phyloP scores from a whole-genome alignment of 92 coral and sea anemone species.

The Desmophyllum pertusum region DNA sequence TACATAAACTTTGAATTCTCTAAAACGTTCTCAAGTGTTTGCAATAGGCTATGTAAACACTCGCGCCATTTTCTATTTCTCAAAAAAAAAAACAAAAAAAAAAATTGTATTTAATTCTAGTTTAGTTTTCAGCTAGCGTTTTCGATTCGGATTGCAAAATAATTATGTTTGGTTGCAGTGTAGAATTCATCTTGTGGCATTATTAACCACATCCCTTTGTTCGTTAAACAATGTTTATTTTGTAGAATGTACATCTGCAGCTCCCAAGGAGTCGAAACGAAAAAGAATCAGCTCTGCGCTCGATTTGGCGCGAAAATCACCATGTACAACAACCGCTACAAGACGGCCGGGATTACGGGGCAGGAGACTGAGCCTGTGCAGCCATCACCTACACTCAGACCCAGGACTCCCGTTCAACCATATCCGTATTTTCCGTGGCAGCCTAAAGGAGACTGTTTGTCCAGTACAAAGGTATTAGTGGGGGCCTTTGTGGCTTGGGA shows the following conservation, averaged over 20 bases:
- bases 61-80: no score
- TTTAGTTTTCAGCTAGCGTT: no score
- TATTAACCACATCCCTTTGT: no score
- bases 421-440: constrained; percentile 74
- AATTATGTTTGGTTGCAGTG: no score
- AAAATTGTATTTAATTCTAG: no score
- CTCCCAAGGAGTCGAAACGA: constrained; percentile 49
- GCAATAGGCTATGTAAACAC: no score
- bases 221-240: background rate
- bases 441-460: constrained; percentile 65
- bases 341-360: constrained; percentile 47
- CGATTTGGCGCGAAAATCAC: constrained; percentile 83
- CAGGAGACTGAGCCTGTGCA: constrained; percentile 49
- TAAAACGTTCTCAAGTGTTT: no score
- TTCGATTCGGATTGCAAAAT: no score
- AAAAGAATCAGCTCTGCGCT: constrained; percentile 69
- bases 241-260: constrained; percentile 46
- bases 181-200: no score
- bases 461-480: constrained; percentile 78
- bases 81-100: no score
- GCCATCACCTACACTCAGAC: constrained; percentile 65
- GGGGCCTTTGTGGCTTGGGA: background rate
- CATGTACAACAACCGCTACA: constrained; percentile 82
- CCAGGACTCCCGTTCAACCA: constrained; percentile 72
- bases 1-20: no score